Evolutionary conservation across 1,140 invertebrate genomes (phyloP).

Genomic region (Drosophila gunungcola): DNA sequence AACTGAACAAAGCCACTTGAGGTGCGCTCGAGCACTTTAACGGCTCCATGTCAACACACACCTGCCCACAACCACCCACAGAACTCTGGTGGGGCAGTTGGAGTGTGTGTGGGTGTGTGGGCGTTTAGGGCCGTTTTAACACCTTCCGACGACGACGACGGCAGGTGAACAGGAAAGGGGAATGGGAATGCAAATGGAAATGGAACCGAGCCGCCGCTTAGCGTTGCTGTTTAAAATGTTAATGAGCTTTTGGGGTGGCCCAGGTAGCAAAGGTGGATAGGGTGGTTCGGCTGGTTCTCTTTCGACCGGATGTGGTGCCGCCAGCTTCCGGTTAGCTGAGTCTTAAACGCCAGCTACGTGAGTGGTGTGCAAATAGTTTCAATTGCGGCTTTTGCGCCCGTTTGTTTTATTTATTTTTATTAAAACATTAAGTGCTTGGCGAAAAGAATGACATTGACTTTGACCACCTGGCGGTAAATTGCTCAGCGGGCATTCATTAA

Average conservation of each 20-base stretch:
- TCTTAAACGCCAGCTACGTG: conserved; percentile 76
- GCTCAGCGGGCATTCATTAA: conserved; percentile 70
- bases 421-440: conserved; percentile 75
- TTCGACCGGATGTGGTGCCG: conserved; percentile 72
- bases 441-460: conserved; percentile 77
- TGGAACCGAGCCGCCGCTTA: conserved; percentile 65
- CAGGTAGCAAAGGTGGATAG: conserved; percentile 18
- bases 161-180: conserved; percentile 3
- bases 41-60: conserved; percentile 77
- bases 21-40: conserved; percentile 81
- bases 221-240: conserved; percentile 81
- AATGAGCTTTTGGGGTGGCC: conserved; percentile 78
- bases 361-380: conserved; percentile 83
- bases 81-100: conserved; percentile 23
- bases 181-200: conserved; percentile 17
- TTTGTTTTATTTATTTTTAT: conserved; percentile 84
- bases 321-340: conserved; percentile 79
- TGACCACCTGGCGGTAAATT: conserved; percentile 80
- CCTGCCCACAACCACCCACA: conserved; percentile 22
- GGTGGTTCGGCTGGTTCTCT: conserved; percentile 15
- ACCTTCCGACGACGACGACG: conserved; percentile 56
- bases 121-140: conserved; percentile 79
- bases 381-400: conserved; percentile 78
- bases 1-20: conserved; percentile 83
- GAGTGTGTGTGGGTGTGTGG: conserved; percentile 29